Evolutionary conservation across 2,888 invertebrate species (phyloP), one percentile per base, ranked within the genome.

Genomic region (Erpobdella octoculata): DNA sequence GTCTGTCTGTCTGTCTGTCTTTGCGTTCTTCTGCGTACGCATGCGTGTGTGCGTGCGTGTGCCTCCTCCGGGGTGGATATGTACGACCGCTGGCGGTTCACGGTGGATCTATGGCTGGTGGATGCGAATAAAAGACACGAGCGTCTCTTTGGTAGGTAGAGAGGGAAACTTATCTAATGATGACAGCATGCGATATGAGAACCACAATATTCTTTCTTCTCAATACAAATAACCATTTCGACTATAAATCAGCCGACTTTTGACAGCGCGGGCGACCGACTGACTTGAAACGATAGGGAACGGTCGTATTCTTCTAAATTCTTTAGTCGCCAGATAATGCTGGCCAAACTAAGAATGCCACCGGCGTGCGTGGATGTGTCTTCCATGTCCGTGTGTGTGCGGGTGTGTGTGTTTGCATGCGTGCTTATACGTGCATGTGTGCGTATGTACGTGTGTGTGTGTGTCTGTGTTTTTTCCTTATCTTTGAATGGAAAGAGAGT

Each of bases 161-260:
- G 33, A 35, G 70, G 33, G 33, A 33, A 53, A 33, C 71, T 65
- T 71, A 71, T 71, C 71, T 71, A 15, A 64, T 46, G 71, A 71
- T 71, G 46, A 64, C 71, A 71, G 71, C 28, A 46, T 41, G 62
- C 65, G 71, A 71, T 71, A 71, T 33, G 35, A 46, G 71, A 38
- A 33, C 36, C 46, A 37, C 68, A 68, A 71, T 71, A 64, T 65
- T 65, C 67, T 67, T 67, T 67, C 71, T 65, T 71, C 71, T 65
- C 62, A 62, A 71, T 71, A 71, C 71, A 71, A 71, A 71, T 71
- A 71, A 65, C 71, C 71, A 62, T 62, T 62, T 62, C 38, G 62
- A 38, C 71, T 46, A 71, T 71, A 71, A 71, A 71, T 71, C 71
- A 71, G 71, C 71, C 36, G 71, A 71, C 71, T 65, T 71, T 62